These are phyloP conservation scores for Stenodema calcarata DNA, from an alignment of 2,888 invertebrate species.

Conservation along the genomic window DNA sequence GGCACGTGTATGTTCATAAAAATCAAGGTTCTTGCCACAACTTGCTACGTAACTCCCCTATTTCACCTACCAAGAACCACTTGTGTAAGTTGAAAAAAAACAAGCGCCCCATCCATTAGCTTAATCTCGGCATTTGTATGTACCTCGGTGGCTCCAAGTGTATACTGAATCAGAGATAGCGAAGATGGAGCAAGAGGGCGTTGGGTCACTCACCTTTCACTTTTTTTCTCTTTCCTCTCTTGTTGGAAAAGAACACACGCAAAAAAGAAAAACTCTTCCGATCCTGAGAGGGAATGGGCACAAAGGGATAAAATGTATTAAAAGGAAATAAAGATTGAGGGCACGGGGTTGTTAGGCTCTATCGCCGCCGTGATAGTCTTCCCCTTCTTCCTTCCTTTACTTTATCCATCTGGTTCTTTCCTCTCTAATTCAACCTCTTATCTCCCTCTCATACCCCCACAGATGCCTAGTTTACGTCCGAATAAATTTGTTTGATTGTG, in stretches of 20 bases:
- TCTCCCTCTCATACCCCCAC: neutral
- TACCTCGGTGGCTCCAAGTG: neutral
- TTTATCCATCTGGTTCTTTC: constrained; percentile 42
- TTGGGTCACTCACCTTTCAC: constrained; percentile 2
- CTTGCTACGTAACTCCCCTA: no score
- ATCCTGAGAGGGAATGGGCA: neutral
- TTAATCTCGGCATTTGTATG: neutral
- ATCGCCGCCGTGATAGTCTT: constrained; percentile 40
- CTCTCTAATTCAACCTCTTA: constrained; percentile 42
- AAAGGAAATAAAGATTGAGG: constrained; percentile 41
- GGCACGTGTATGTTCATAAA: no score
- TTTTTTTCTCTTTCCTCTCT: neutral
- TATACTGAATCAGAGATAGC: neutral
- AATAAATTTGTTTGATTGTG: constrained; percentile 30
- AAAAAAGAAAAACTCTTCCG: neutral
- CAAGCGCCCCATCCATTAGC: neutral
- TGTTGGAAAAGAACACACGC: neutral
- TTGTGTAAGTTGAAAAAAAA: neutral
- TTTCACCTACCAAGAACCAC: no score
- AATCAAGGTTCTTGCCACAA: no score
- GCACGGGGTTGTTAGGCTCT: constrained; percentile 26
- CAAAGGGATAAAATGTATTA: constrained; percentile 46
- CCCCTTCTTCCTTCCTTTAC: constrained; percentile 1
- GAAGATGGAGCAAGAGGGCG: neutral
- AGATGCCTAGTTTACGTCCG: constrained; percentile 27